These are phyloP conservation scores for Nasonia giraulti DNA, from an alignment of 1,140 invertebrate species.

Conservation along the genomic window DNA sequence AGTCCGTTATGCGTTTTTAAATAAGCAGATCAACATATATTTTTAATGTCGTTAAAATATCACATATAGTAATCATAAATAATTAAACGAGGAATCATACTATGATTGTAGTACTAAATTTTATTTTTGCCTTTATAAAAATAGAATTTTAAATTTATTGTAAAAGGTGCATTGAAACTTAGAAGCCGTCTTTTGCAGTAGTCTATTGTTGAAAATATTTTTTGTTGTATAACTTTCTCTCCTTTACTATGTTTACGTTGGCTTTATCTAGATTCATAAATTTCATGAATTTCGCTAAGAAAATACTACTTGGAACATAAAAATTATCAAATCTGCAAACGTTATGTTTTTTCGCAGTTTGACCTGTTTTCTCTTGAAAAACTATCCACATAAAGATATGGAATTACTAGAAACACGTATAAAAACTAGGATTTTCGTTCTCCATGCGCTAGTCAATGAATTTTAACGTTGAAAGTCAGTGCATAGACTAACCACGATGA, in stretches of 20 bases:
- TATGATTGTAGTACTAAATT: too few species aligned
- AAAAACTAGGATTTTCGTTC: neutral
- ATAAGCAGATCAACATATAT: too few species aligned
- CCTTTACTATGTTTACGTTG: neutral
- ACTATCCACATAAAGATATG: slow-evolving; percentile 38
- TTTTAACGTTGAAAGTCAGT: neutral
- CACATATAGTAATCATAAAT: too few species aligned
- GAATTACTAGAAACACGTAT: slow-evolving; percentile 6
- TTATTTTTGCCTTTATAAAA: too few species aligned
- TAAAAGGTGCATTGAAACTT: too few species aligned
- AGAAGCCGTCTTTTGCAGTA: too few species aligned
- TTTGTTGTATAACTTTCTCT: neutral
- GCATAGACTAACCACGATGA: slow-evolving; percentile 25
- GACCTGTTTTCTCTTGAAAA: slow-evolving; percentile 40
- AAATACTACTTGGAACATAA: neutral
- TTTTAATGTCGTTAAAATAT: too few species aligned
- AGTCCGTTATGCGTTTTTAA: too few species aligned
- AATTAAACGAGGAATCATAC: too few species aligned
- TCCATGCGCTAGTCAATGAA: neutral
- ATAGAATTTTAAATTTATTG: too few species aligned
- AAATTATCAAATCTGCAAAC: slow-evolving; percentile 37
- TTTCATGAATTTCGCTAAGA: too few species aligned
- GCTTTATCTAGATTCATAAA: too few species aligned
- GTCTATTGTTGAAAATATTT: neutral
- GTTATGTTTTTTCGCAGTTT: neutral